Base-by-base conservation (phyloP, 2,113 vertebrate genomes). In the Vulpes lagopus region DNA sequence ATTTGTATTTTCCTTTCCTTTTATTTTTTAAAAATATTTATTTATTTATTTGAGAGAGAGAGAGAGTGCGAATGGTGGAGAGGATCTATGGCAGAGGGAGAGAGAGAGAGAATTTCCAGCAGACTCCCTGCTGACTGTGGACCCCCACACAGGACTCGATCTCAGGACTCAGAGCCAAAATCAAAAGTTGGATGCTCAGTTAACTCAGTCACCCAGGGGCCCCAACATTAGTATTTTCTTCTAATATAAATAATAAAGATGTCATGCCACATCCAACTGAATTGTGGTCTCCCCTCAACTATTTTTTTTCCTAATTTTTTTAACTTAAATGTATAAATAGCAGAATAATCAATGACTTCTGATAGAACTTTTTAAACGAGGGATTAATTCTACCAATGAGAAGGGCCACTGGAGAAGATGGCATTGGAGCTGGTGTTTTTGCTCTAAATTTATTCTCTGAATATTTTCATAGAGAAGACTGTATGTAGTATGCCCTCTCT, bases 391-490 rank as follows among this genome's bases (percentile, higher is more conserved):
- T 80, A 51, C 55, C 38, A 95, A 23, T 7, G 27, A 89, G 91
- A 88, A 86, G 32, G 14, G 11, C 35, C 5, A 2, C 5, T 5
- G 17, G 64, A 89, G 43, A 89, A 73, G 59, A 32, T 11, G 25
- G 57, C 8, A 5, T 59, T 51, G 35, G 30, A 65, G n/a, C n/a
- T 71, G 71, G 15, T 4, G 8, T 19, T n/a, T 27, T 88, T 55
- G 14, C 22, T 87, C 32, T 78, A 25, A 81, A 55, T 81, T 78
- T 60, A 74, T 81, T 92, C 69, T 12, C 11, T 57, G 20, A 23
- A 30, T 43, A 5, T 84, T 97, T 98, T 89, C 43, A 60, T 51
- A 73, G 59, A 74, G 71, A 90, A 62, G 53, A 51, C n/a, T 64
- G 11, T 67, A 87, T 85, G 49, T 22, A 25, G 69, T 69, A 22